These are phyloP conservation scores for Rhagologus leucostigma DNA, from an alignment of 2,113 vertebrate species.

Conservation along the genomic window DNA sequence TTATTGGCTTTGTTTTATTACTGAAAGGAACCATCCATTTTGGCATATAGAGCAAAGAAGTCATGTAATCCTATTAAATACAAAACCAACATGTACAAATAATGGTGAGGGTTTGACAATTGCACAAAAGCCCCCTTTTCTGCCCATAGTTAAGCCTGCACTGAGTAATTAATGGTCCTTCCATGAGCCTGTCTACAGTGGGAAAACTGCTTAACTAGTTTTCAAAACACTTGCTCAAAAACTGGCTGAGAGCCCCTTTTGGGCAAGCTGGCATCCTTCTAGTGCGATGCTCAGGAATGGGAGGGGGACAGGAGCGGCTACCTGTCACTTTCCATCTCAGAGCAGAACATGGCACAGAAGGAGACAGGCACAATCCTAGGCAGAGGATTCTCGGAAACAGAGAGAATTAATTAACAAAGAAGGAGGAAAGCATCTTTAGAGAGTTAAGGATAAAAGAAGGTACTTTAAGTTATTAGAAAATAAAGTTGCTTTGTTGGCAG, in stretches of 20 bases:
- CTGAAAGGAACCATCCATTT: conserved; percentile 73
- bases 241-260: not conserved
- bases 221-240: not conserved
- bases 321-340: not conserved
- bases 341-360: not conserved
- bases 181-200: not conserved
- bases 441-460: not conserved
- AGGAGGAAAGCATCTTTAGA: not conserved
- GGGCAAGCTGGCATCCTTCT: not conserved
- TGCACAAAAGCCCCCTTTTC: conserved; percentile 42
- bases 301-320: not conserved
- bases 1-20: conserved; percentile 74
- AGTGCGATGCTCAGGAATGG: not conserved
- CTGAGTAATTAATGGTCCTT: conserved; percentile 49
- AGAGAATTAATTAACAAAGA: not conserved
- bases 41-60: conserved; percentile 65
- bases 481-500: conserved; percentile 14
- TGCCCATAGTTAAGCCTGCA: not conserved
- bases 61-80: conserved; percentile 65
- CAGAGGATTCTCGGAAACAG: not conserved
- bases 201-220: conserved; percentile 47
- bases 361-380: not conserved
- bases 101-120: conserved; percentile 57
- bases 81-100: conserved; percentile 71
- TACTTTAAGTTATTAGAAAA: not conserved